Evolutionary conservation across 2,113 vertebrate genomes (phyloP).

Genomic region (Alosa alosa): DNA sequence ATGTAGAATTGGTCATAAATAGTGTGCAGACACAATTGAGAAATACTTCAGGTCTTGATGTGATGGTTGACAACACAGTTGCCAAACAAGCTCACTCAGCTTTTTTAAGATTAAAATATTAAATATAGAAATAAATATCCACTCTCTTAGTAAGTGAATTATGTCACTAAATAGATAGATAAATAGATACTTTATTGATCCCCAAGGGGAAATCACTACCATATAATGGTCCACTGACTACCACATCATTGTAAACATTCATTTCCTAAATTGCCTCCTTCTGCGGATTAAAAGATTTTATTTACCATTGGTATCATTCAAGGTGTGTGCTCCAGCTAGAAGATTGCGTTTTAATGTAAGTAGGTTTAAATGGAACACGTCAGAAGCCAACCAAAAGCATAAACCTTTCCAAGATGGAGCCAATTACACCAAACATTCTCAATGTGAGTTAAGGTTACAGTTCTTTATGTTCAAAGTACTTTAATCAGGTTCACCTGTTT

Average conservation of each 20-base stretch:
- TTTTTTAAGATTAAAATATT: not conserved
- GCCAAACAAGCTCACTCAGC: not conserved
- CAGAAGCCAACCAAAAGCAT: conserved; percentile 60
- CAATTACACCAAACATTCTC: conserved; percentile 65
- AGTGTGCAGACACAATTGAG: not conserved
- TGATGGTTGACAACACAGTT: not conserved
- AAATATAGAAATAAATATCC: too few species aligned
- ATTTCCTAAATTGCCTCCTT: conserved; percentile 7
- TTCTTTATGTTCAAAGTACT: conserved; percentile 42
- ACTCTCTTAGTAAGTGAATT: not conserved
- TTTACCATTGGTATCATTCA: conserved; percentile 52
- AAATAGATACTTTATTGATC: too few species aligned
- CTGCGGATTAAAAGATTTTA: conserved; percentile 46
- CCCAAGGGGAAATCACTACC: not conserved
- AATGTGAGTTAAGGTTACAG: conserved; percentile 37
- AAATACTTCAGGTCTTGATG: not conserved
- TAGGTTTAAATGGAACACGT: conserved; percentile 66
- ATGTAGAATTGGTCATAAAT: not conserved
- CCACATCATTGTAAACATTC: conserved; percentile 6
- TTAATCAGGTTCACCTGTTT: conserved; percentile 68
- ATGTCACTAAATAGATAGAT: not conserved
- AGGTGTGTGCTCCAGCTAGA: conserved; percentile 48
- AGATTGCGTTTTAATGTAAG: conserved; percentile 61
- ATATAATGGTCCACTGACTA: not conserved
- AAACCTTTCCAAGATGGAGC: conserved; percentile 60